Evolutionary conservation across 1,140 invertebrate species (phyloP).

Genomic region (Musca vetustissima): DNA sequence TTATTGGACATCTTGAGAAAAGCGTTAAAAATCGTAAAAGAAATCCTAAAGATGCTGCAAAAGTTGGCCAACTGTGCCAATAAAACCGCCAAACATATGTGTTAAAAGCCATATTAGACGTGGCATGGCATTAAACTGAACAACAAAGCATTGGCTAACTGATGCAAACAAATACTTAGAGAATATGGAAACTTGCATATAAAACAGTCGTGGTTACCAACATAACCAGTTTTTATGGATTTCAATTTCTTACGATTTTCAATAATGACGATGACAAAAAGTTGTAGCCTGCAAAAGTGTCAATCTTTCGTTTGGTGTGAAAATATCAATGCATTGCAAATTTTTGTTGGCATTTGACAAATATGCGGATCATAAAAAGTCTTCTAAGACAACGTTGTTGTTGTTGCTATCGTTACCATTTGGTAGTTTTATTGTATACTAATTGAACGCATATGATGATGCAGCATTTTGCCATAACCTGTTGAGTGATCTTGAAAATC

Average conservation of each 20-base stretch:
- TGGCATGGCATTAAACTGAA: background rate
- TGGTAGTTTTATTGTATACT: slow-evolving; percentile 2
- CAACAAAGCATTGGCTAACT: background rate
- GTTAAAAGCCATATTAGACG: no score
- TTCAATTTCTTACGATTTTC: no score
- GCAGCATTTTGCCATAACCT: no score
- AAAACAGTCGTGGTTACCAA: no score
- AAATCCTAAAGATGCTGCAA: background rate
- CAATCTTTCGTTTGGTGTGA: background rate
- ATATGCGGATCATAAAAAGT: background rate
- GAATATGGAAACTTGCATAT: background rate
- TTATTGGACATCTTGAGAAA: slow-evolving; percentile 2
- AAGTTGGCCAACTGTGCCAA: no score
- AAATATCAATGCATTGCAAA: background rate
- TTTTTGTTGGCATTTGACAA: background rate
- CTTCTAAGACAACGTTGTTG: background rate
- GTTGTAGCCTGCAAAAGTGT: background rate
- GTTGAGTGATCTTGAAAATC: background rate
- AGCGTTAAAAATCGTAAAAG: background rate
- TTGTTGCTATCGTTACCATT: background rate
- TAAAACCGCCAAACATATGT: no score
- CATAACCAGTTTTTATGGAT: no score
- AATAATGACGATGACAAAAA: background rate
- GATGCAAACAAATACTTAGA: background rate
- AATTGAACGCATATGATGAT: no score